Evolutionary conservation across 2,113 vertebrate species (phyloP), one percentile per base, ranked within the genome.

Genomic region (Rattus norvegicus): DNA sequence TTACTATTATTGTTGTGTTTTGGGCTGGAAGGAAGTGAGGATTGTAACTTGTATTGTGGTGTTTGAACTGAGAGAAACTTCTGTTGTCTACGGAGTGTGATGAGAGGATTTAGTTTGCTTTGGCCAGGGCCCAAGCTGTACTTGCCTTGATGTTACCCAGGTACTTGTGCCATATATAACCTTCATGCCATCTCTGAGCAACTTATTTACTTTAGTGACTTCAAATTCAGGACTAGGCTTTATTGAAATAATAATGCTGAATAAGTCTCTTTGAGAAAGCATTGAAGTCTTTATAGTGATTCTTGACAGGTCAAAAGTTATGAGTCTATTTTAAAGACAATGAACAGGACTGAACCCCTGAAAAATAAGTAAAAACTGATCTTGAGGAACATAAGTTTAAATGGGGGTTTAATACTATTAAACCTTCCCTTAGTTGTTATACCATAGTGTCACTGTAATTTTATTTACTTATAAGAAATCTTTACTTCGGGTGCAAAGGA

Each of bases 121-220:
- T 87, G 75, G 5, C 3, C 9, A 24, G 36, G 65, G 24, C 14
- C 0, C 80, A 22, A 39, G 67, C 75, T 76, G 70, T 56, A 49
- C 19, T 81, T 90, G 63, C 17, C 13, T 93, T 91, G 47, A 81
- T 7, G 28, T 85, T 73, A 26, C 69, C n/a, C 16, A 47, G 67
- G 28, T 91, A 69, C 49, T 80, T 36, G 0, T 90, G 43, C 56
- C 76, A 13, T 93, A 92, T 75, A 72, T 88, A 80, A 72, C 85
- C 65, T 94, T 95, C 76, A 54, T 96, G 22, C 85, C 20, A 94
- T 89, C 93, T 96, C 95, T 86, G 84, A 88, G 77, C 87, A 73
- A 43, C 70, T 6, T 86, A 52, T 70, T 96, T 96, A 81, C 87
- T 95, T 86, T 91, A 73, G 73, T 93, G 30, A 49, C 0, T 43